Percentiles rank a stretch among this genome's conserved stretches.
Conservation (phyloP, 2,113 vertebrate species). For the Ammospiza nelsoni region DNA sequence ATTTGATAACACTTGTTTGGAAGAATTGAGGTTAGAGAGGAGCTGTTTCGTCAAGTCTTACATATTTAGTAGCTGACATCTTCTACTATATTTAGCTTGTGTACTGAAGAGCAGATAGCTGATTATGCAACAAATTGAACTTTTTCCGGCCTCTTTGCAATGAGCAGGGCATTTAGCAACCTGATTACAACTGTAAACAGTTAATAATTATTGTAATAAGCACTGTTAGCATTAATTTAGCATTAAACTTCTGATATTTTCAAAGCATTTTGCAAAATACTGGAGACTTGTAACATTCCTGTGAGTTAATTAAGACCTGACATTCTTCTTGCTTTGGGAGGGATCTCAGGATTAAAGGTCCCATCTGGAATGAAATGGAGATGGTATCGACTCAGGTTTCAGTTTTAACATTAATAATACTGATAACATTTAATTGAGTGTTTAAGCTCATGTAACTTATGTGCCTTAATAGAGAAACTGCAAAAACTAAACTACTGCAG, state of each 20-base stretch:
- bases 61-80: conserved; percentile 69
- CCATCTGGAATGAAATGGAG: neutral
- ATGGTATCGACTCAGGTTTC: neutral
- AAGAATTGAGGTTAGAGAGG: conserved; percentile 38
- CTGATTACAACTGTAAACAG: conserved; percentile 56
- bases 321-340: neutral
- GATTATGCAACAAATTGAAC: conserved; percentile 65
- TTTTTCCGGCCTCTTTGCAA: conserved; percentile 19
- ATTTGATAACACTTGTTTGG: conserved; percentile 6
- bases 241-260: conserved; percentile 17
- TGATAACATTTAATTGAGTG: neutral
- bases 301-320: neutral
- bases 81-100: conserved; percentile 60
- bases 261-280: conserved; percentile 8
- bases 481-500: neutral
- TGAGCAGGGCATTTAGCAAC: conserved; percentile 26
- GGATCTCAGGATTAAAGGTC: neutral
- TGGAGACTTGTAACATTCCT: neutral
- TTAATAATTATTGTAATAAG: conserved; percentile 61
- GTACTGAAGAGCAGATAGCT: conserved; percentile 50
- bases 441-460: neutral
- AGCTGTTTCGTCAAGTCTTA: conserved; percentile 51
- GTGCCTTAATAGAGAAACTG: neutral
- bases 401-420: neutral
- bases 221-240: conserved; percentile 28